Conservation (phyloP, 2,888 invertebrate genomes). For the Invenusta paracnida region DNA sequence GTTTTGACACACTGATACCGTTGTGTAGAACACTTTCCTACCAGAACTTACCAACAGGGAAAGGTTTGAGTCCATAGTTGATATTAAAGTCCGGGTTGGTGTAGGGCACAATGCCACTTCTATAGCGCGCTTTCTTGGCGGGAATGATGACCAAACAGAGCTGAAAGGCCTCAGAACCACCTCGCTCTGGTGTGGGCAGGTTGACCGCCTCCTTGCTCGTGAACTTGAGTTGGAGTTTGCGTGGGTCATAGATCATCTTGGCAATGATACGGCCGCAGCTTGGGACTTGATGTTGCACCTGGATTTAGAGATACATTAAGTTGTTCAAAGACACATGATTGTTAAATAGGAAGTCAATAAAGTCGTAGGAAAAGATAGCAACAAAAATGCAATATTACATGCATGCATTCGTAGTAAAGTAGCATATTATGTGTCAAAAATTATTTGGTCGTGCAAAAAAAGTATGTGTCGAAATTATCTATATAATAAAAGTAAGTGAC, state of each 20-base stretch:
- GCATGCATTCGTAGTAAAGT: too few relatives aligned
- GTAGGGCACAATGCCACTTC: constrained; percentile 83
- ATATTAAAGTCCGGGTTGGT: constrained; percentile 80
- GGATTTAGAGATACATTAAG: too few relatives aligned
- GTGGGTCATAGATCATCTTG: not conserved
- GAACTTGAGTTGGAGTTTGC: not conserved
- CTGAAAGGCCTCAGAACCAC: constrained; percentile 46
- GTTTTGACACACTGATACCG: too few relatives aligned
- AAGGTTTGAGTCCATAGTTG: not conserved
- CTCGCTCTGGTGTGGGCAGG: not conserved
- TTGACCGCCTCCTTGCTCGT: not conserved
- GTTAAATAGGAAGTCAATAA: too few relatives aligned
- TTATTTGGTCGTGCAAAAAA: too few relatives aligned
- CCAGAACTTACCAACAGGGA: not conserved
- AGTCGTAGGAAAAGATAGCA: too few relatives aligned
- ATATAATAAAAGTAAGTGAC: too few relatives aligned
- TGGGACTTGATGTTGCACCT: not conserved
- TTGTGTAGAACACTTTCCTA: too few relatives aligned
- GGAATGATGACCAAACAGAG: constrained; percentile 81
- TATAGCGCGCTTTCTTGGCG: constrained; percentile 85
- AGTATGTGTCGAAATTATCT: too few relatives aligned
- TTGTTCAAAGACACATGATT: too few relatives aligned
- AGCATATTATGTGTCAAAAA: too few relatives aligned
- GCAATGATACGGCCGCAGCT: not conserved
- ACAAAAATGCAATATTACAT: too few relatives aligned